Conservation (phyloP, 2,888 invertebrate genomes). For the Epinotia nisella region DNA sequence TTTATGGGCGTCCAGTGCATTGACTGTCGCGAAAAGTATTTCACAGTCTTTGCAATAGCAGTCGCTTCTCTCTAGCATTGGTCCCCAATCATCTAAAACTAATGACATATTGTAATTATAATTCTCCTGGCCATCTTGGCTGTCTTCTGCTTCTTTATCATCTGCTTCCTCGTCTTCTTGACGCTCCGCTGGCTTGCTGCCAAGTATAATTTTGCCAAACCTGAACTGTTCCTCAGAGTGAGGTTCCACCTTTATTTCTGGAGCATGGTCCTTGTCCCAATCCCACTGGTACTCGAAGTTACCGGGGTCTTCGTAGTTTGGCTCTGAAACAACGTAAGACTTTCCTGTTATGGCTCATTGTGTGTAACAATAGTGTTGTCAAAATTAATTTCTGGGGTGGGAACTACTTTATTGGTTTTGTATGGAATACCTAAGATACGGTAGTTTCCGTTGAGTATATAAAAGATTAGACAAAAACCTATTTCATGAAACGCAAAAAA, state of each 20-base stretch:
- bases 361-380: background rate
- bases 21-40: slow-evolving; percentile 61
- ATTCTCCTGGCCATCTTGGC: slow-evolving; percentile 37
- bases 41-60: slow-evolving; percentile 60
- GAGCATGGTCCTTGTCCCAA: slow-evolving; percentile 24
- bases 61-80: slow-evolving; percentile 48
- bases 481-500: too few relatives aligned
- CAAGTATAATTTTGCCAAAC: slow-evolving; percentile 54
- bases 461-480: too few relatives aligned
- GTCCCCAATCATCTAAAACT: slow-evolving; percentile 59
- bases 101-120: slow-evolving; percentile 46
- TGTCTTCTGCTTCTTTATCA: slow-evolving; percentile 15
- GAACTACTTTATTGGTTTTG: too few relatives aligned
- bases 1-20: slow-evolving; percentile 62
- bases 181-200: slow-evolving; percentile 49
- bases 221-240: slow-evolving; percentile 14
- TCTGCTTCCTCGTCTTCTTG: background rate
- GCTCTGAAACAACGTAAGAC: slow-evolving; percentile 15
- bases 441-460: too few relatives aligned
- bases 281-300: slow-evolving; percentile 8
- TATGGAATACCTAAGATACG: too few relatives aligned
- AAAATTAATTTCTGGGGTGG: background rate
- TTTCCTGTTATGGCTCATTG: background rate
- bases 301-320: slow-evolving; percentile 23
- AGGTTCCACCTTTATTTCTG: slow-evolving; percentile 14